A percentile compares a stretch with the other conserved stretches of the same genome.
These are phyloP conservation scores for Pecten maximus DNA, from an alignment of 2,888 invertebrate genomes.

Conservation along the genomic window DNA sequence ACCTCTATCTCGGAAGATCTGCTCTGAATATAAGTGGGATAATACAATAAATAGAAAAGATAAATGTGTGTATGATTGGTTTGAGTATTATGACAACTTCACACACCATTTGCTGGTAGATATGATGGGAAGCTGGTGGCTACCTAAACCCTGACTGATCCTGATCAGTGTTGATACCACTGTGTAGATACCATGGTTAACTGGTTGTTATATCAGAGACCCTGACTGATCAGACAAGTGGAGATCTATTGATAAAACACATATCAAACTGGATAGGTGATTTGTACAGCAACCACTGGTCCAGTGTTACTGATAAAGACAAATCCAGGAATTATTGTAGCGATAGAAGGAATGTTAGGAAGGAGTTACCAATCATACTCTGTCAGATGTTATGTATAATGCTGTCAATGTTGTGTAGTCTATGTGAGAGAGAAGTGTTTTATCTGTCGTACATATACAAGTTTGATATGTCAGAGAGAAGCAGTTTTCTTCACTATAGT, in stretches of 20 bases:
- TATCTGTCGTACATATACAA: not conserved
- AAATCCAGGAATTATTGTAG: not conserved
- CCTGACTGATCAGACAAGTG: not conserved
- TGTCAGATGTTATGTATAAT: not conserved
- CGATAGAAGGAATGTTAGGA: not conserved
- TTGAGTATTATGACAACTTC: not conserved
- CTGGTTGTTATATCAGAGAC: too few species aligned
- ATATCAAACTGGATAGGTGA: not conserved
- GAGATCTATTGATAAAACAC: conserved; percentile 5
- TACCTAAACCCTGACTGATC: not conserved
- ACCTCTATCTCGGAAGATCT: not conserved
- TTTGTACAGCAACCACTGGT: not conserved
- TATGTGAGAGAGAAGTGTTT: not conserved
- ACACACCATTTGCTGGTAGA: not conserved
- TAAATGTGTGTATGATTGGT: too few species aligned
- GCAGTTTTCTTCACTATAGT: not conserved
- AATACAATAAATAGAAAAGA: not conserved
- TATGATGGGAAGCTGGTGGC: not conserved
- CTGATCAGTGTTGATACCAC: too few species aligned
- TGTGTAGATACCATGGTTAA: too few species aligned
- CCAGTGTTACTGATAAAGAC: not conserved
- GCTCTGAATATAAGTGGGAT: not conserved
- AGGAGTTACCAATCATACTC: not conserved
- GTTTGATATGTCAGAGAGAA: not conserved
- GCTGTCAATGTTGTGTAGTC: not conserved